A percentile compares a stretch with the other conserved stretches of the same genome.
Conservation (phyloP, 2,797 vertebrate species). For the Liparis tanakae region DNA sequence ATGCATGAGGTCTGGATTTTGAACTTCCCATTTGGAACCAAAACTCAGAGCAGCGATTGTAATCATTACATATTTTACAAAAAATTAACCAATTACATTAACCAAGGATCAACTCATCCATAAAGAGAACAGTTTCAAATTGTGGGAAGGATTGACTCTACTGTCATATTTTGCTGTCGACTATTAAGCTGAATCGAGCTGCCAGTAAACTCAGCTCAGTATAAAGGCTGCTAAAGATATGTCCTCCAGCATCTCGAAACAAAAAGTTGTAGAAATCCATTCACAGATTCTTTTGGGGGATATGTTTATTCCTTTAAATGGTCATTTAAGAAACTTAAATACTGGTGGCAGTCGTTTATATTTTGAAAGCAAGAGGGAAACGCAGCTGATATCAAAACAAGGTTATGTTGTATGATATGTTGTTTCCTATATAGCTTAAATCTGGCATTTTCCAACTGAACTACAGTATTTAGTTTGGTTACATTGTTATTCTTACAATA, state of each 20-base stretch:
- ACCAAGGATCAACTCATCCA: neutral
- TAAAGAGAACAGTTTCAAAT: neutral
- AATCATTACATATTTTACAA: neutral
- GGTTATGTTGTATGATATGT: neutral
- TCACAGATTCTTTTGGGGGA: too few species aligned
- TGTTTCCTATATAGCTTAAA: too few species aligned
- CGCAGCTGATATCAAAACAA: too few species aligned
- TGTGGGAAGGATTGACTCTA: neutral
- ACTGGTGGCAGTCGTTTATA: too few species aligned
- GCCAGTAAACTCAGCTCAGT: constrained; percentile 4
- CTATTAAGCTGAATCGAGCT: neutral
- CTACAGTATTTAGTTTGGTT: neutral
- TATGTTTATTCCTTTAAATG: too few species aligned
- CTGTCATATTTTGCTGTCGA: too few species aligned
- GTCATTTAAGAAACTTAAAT: too few species aligned
- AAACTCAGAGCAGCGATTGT: neutral
- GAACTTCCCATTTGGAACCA: neutral
- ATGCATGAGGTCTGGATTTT: neutral
- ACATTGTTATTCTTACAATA: neutral
- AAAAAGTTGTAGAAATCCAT: neutral
- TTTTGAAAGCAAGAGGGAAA: too few species aligned
- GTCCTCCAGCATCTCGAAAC: neutral
- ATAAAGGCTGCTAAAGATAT: neutral
- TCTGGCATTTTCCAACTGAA: neutral
- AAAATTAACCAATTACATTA: too few species aligned